Evolutionary conservation across 2,113 vertebrate genomes (phyloP).

Genomic region (Typhlomys cinereus): DNA sequence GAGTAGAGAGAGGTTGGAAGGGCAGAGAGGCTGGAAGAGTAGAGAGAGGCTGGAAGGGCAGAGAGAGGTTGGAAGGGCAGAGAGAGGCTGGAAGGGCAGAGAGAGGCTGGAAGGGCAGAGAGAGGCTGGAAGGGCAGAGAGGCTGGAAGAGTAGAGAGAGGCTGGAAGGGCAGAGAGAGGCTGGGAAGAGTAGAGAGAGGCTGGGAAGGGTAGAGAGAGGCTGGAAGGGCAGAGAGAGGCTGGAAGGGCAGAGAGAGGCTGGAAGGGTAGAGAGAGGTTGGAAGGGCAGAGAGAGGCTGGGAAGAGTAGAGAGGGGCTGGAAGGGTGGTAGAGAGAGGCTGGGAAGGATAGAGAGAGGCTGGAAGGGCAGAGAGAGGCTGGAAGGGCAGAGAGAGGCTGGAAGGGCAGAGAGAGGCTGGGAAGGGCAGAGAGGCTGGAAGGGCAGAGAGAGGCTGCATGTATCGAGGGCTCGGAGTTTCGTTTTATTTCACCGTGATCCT

Average conservation of each 20-base stretch:
- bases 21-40: fast-evolving
- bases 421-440: too few species aligned
- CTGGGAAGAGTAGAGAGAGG: neutral
- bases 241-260: neutral
- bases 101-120: fast-evolving
- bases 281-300: neutral
- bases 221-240: neutral
- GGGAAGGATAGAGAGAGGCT: neutral
- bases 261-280: too few species aligned
- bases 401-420: neutral
- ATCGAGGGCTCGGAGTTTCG: neutral
- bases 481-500: slow-evolving; percentile 45
- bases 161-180: neutral
- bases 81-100: neutral
- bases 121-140: too few species aligned
- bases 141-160: neutral
- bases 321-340: neutral
- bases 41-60: neutral
- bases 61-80: too few species aligned
- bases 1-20: neutral
- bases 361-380: neutral
- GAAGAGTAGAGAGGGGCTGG: neutral
- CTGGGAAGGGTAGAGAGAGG: too few species aligned
- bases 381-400: neutral
- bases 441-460: neutral